These are phyloP conservation scores for Eumeta japonica DNA, from an alignment of 1,140 invertebrate genomes.

Conservation along the genomic window DNA sequence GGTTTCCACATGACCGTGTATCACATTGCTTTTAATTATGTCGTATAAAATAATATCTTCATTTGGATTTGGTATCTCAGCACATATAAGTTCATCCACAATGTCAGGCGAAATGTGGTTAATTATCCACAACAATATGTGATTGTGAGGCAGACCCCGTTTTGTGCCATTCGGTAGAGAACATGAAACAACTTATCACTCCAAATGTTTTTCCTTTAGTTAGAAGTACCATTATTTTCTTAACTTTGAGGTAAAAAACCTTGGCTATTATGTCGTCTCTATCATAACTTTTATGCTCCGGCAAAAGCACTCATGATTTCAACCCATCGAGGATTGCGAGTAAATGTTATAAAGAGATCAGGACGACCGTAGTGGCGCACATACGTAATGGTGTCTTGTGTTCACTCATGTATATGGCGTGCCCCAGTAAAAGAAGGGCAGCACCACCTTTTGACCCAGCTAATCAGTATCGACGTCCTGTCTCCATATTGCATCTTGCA, in stretches of 20 bases:
- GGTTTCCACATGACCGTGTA: conserved; percentile 19
- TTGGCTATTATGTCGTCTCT: conserved; percentile 19
- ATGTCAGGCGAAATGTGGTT: conserved; percentile 26
- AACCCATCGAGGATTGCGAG: conserved; percentile 50
- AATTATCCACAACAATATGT: conserved; percentile 17
- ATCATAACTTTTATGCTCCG: conserved; percentile 14
- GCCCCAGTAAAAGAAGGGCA: conserved; percentile 5
- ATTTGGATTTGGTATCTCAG: conserved; percentile 45
- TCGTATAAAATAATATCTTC: conserved; percentile 30
- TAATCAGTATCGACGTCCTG: too few species aligned
- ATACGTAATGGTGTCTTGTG: conserved; percentile 11
- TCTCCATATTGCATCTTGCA: conserved; percentile 15
- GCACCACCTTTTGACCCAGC: too few species aligned
- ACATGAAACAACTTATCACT: conserved; percentile 14
- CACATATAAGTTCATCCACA: conserved; percentile 41
- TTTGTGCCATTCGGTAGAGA: conserved; percentile 22
- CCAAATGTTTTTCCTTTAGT: conserved; percentile 19
- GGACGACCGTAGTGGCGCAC: conserved; percentile 37
- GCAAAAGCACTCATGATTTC: conserved; percentile 23
- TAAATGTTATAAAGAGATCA: conserved; percentile 40
- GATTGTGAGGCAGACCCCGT: conserved; percentile 20
- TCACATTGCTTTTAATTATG: conserved; percentile 24
- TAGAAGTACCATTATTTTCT: conserved; percentile 18
- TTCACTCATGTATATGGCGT: conserved; percentile 6
- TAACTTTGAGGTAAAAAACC: conserved; percentile 22